Evolutionary conservation across 2,888 invertebrate genomes (phyloP).

Genomic region (Ochropacha duplaris): DNA sequence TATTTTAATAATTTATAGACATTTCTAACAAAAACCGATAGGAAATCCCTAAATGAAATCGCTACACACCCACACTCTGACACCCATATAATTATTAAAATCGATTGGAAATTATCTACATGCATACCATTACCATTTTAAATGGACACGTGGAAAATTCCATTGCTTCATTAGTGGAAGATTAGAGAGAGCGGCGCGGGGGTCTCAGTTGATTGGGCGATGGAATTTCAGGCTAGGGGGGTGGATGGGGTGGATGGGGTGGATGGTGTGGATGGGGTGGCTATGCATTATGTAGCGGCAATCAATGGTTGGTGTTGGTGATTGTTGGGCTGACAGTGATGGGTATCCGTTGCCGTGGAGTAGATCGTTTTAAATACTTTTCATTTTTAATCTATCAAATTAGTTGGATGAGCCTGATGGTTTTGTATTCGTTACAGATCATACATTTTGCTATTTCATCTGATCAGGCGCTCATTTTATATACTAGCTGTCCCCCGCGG

Average conservation of each 20-base stretch:
- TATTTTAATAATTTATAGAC: neutral
- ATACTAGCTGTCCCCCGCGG: too few relatives aligned
- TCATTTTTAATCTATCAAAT: neutral
- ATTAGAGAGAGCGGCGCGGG: constrained; percentile 8
- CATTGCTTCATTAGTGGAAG: neutral
- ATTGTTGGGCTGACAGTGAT: constrained; percentile 54
- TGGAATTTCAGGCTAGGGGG: constrained; percentile 47
- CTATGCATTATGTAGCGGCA: constrained; percentile 79
- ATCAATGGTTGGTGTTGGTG: constrained; percentile 77
- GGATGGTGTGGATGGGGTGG: constrained; percentile 42
- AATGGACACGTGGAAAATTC: constrained; percentile 24
- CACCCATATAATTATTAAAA: constrained; percentile 64
- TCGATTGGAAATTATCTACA: constrained; percentile 67
- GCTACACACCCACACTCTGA: constrained; percentile 22
- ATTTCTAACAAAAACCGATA: neutral
- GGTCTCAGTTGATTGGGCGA: constrained; percentile 41
- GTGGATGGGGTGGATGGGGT: constrained; percentile 19
- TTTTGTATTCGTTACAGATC: neutral
- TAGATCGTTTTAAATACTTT: constrained; percentile 15
- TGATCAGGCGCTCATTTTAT: neutral
- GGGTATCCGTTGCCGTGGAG: constrained; percentile 35
- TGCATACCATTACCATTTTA: constrained; percentile 44
- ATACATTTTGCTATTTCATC: neutral
- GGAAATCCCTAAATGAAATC: constrained; percentile 14
- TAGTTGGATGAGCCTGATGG: neutral